These are phyloP conservation scores for Enteromius anoplus DNA, from an alignment of 2,797 vertebrate genomes.

Conservation along the genomic window DNA sequence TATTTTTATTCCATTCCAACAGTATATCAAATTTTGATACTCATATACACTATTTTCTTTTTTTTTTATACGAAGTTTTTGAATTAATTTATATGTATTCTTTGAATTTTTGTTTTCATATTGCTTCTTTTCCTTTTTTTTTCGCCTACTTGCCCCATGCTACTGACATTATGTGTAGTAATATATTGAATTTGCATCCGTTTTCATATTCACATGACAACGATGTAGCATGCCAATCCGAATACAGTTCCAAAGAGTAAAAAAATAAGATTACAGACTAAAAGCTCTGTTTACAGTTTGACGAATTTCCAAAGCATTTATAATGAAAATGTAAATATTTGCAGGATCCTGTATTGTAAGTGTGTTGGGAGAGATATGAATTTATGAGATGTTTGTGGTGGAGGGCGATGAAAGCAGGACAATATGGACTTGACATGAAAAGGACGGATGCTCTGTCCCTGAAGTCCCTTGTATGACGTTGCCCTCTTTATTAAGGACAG, in stretches of 20 bases:
- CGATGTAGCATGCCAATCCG: conserved; percentile 4
- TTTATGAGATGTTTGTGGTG: conserved; percentile 8
- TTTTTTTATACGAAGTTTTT: conserved; percentile 2
- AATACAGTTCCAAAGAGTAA: conserved; percentile 27
- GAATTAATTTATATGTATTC: no score
- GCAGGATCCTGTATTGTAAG: conserved; percentile 19
- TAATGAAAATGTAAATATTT: conserved; percentile 42
- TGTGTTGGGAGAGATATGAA: conserved; percentile 14
- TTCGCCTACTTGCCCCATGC: conserved; percentile 28
- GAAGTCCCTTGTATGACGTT: conserved; percentile 18
- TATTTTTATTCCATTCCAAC: conserved; percentile 73
- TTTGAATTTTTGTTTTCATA: conserved; percentile 13
- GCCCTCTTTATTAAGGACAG: conserved; percentile 53
- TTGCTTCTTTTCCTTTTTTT: not conserved
- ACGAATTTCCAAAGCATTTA: conserved; percentile 29
- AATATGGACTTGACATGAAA: conserved; percentile 26
- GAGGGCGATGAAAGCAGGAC: conserved; percentile 18
- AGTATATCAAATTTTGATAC: conserved; percentile 73
- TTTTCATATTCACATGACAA: not conserved
- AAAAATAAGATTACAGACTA: not conserved
- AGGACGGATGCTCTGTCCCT: not conserved
- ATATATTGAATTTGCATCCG: conserved; percentile 2
- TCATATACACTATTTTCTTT: conserved; percentile 58
- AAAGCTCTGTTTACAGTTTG: conserved; percentile 9
- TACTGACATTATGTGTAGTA: conserved; percentile 35